Percentiles rank a stretch among this genome's conserved stretches.
These are phyloP conservation scores for Squalus acanthias DNA, from an alignment of 2,797 vertebrate species.

Conservation along the genomic window DNA sequence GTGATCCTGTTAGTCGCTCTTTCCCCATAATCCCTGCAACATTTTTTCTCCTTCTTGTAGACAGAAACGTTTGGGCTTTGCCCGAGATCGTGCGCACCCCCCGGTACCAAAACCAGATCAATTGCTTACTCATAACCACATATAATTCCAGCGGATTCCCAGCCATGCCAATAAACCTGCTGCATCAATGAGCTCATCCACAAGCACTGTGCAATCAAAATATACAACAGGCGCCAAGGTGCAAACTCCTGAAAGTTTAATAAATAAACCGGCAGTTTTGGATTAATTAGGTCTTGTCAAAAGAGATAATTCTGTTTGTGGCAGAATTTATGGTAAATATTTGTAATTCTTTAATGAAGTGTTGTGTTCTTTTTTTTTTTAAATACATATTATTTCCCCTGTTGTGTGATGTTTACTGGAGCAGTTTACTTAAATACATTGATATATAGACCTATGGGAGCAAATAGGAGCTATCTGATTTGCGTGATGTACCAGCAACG, in stretches of 20 bases:
- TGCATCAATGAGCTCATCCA: too few relatives aligned
- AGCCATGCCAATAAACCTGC: too few relatives aligned
- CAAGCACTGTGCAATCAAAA: too few relatives aligned
- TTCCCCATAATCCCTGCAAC: too few relatives aligned
- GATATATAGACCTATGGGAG: neutral
- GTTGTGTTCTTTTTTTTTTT: neutral
- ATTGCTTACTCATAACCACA: too few relatives aligned
- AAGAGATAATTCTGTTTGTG: neutral
- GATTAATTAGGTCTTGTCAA: slow-evolving; percentile 22
- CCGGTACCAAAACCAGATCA: too few relatives aligned
- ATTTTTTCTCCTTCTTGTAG: too few relatives aligned
- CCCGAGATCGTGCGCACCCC: too few relatives aligned
- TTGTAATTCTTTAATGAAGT: slow-evolving; percentile 27
- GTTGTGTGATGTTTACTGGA: neutral
- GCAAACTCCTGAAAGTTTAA: neutral
- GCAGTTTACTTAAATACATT: slow-evolving; percentile 33
- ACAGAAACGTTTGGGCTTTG: too few relatives aligned
- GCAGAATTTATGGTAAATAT: slow-evolving; percentile 31
- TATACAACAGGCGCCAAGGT: neutral
- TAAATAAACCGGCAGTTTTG: neutral
- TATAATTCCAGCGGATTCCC: too few relatives aligned
- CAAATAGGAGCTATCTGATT: neutral
- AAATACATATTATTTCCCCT: neutral
- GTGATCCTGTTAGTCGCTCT: too few relatives aligned
- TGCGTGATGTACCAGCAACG: neutral